Evolutionary conservation across 1,140 invertebrate species (phyloP), one percentile per base, ranked within the genome.

Genomic region (Drosophila busckii): DNA sequence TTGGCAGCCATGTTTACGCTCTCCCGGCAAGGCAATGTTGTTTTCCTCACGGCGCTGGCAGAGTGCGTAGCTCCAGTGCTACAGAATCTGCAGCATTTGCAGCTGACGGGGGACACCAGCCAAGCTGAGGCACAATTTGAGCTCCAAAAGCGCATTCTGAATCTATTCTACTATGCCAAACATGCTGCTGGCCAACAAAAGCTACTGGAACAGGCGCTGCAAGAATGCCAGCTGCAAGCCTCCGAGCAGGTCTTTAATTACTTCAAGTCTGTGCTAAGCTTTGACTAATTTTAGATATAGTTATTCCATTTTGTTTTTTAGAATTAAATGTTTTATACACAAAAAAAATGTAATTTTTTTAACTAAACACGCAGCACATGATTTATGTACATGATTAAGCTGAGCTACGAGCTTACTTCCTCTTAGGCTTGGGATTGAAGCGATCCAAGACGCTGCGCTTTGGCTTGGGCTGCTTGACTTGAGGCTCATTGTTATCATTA

Each of bases 101-200:
- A 85, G 22, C 54, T 87, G 0, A 58, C 49, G 3, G 82, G 73
- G 2, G 63, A 42, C 0, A 6, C 37, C 4, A 17, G 17, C 13
- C 20, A n/a, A 1, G 35, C 19, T 4, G 45, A 49, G 4, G 42
- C 52, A 0, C 63, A 76, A 7, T 70, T 78, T 3, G 85, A 86
- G 23, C 55, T 70, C 4, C 83, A 82, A 5, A 84, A 82, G 23
- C 68, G 75, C 20, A 70, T 87, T 0, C 23, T 86, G 1, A 85
- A 87, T 19, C 45, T 87, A 1, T 85, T 78, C 28, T 87, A 85
- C 26, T 76, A 87, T 46, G 63, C 61, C 0, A 23, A 50, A 0
- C 38, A 56, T 3, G 20, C 12, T 0, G 31, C 42, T 2, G 15
- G 7, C 42, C 5, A 23, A 13, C 5, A 19, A 49, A n/a, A n/a